phyloP scores from a whole-genome alignment of 2,888 invertebrate species.

The Trichacis sp. region DNA sequence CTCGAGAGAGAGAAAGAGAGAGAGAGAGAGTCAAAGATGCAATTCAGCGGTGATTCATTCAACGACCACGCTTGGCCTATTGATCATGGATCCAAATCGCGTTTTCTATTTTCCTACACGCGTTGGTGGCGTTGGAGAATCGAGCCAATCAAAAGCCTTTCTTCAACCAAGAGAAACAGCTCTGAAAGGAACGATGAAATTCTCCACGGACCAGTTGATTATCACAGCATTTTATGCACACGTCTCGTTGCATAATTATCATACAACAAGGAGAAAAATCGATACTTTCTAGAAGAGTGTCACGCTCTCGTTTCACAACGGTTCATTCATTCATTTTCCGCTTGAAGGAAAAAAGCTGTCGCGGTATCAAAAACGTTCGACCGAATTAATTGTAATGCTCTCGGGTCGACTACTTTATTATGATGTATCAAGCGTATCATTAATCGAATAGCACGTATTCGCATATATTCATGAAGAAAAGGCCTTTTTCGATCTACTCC shows the following conservation, averaged over 20 bases:
- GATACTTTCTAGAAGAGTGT: neutral
- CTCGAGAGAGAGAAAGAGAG: no score
- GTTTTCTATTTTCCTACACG: no score
- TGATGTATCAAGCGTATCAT: neutral
- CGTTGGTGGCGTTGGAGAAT: no score
- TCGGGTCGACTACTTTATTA: neutral
- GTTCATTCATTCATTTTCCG: neutral
- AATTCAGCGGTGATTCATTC: no score
- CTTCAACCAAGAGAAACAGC: no score
- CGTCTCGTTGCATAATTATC: neutral
- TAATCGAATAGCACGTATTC: neutral
- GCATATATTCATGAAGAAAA: neutral
- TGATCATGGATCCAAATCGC: no score
- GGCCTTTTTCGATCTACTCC: neutral
- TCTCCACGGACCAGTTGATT: conserved; percentile 1
- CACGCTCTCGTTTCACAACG: neutral
- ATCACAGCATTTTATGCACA: neutral
- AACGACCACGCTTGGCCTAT: no score
- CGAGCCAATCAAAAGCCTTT: no score
- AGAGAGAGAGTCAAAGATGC: no score
- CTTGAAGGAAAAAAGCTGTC: neutral
- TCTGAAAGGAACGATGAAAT: neutral
- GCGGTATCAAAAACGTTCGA: no score
- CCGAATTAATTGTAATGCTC: no score
- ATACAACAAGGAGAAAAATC: neutral